Base-by-base conservation (phyloP, 2,888 invertebrate species). In the Epirrhoe tristata region DNA sequence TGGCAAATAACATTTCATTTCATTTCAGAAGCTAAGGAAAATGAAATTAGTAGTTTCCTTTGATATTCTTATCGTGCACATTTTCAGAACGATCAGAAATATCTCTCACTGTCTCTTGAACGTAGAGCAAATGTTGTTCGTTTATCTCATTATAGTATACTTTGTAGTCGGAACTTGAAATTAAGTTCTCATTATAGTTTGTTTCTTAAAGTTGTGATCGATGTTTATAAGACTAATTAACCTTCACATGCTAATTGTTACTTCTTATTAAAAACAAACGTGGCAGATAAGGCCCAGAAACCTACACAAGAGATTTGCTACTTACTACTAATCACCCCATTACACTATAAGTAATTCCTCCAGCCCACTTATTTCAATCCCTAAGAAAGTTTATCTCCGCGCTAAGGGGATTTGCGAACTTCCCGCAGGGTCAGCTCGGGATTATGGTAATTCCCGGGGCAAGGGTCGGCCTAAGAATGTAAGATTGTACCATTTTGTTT, bases 361-460 rank as follows among this genome's bases (percentile, higher is more conserved):
- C 48, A 7, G 52, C 56, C 59, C 58, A 68, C 67, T 64, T 68
- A 68, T 68, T 68, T 68, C 54, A 68, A 68, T 64, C 64, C 64
- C 58, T 53, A 55, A 60, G 63, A 60, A 67, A 63, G 63, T 67
- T 67, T 63, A 67, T 67, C 67, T 59, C 14, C 46, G 51, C 58
- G 58, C 57, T 58, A 48, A 63, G 50, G 63, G 57, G 67, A 63
- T 63, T 64, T 60, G 53, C 34, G 31, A 63, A 63, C 32, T 67
- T 60, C 56, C 57, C 52, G 34, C 58, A 34, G 67, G 66, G 63
- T 59, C 60, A 67, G 63, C 17, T 12, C 7, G 52, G 67, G 80
- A 77, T 81, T 81, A 80, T 76, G 78, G 66, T 77, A 81, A 80
- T 77, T 63, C 64, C 67, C 63, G 53, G 46, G 58, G 59, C 58